These are phyloP conservation scores for Acrocephalus kingi DNA, from an alignment of 2,113 vertebrate species.

Conservation along the genomic window DNA sequence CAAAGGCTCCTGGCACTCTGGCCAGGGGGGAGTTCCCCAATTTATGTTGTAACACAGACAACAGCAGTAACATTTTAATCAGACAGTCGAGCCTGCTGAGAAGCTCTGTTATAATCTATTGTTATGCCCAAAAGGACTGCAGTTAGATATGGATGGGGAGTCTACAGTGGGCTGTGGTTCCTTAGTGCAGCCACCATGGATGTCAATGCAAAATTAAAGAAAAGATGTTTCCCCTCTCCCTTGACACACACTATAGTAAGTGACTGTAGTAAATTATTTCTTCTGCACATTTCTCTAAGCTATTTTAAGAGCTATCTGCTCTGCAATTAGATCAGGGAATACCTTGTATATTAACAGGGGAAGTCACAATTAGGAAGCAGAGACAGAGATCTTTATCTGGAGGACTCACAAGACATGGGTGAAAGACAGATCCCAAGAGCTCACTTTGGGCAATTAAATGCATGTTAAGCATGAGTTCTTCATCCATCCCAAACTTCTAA, in stretches of 20 bases:
- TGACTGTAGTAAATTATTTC: background rate
- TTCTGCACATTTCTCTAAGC: background rate
- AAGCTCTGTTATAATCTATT: background rate
- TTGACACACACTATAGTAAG: background rate
- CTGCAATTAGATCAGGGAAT: background rate
- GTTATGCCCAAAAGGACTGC: background rate
- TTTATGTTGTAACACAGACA: slow-evolving; percentile 6
- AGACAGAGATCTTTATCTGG: background rate
- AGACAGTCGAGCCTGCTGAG: background rate
- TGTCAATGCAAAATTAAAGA: slow-evolving; percentile 5
- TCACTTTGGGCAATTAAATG: background rate
- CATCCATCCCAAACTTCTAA: background rate
- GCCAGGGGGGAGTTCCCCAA: background rate
- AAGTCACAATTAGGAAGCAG: background rate
- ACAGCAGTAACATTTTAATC: slow-evolving; percentile 45
- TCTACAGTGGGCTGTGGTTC: background rate
- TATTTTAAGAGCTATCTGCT: background rate
- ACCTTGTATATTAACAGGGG: background rate
- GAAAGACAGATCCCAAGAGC: background rate
- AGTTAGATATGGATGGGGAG: background rate
- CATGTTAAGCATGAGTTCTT: background rate
- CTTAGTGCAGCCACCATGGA: background rate
- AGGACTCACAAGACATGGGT: background rate
- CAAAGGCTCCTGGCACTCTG: background rate
- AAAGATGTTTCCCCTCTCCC: background rate